These are phyloP conservation scores for Copsychus sechellarum DNA, from an alignment of 2,113 vertebrate species.

Conservation along the genomic window DNA sequence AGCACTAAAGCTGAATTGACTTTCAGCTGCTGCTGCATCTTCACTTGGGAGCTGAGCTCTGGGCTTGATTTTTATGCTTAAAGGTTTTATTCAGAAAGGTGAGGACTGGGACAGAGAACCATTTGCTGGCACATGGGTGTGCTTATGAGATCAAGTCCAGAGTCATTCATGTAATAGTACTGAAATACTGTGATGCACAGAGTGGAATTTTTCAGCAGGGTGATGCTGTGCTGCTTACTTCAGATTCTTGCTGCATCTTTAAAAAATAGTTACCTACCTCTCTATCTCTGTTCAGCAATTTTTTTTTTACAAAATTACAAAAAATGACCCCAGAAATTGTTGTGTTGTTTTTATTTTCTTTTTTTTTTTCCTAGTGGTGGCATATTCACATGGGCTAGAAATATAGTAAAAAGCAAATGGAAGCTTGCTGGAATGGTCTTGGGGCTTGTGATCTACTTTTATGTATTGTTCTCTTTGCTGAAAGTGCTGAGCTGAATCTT, in stretches of 20 bases:
- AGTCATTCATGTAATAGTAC: neutral
- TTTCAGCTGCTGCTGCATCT: neutral
- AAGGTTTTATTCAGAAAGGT: neutral
- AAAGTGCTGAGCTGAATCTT: neutral
- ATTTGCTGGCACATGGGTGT: neutral
- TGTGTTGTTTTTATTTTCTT: neutral
- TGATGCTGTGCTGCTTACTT: neutral
- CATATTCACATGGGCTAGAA: neutral
- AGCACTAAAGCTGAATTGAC: neutral
- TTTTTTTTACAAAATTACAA: neutral
- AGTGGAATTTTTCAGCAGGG: neutral
- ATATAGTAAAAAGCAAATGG: neutral
- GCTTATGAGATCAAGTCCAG: neutral
- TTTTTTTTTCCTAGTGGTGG: neutral
- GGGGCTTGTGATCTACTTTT: neutral
- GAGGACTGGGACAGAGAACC: neutral
- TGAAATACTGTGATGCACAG: neutral
- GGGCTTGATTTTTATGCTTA: neutral
- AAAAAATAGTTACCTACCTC: neutral
- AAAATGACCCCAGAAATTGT: neutral
- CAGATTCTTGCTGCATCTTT: neutral
- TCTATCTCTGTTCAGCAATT: neutral
- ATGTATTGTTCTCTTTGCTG: neutral
- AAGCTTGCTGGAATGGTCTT: neutral
- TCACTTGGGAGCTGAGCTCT: neutral